Evolutionary conservation across 2,888 invertebrate genomes (phyloP), one percentile per base, ranked within the genome.

Genomic region (Phaedon cochleariae): DNA sequence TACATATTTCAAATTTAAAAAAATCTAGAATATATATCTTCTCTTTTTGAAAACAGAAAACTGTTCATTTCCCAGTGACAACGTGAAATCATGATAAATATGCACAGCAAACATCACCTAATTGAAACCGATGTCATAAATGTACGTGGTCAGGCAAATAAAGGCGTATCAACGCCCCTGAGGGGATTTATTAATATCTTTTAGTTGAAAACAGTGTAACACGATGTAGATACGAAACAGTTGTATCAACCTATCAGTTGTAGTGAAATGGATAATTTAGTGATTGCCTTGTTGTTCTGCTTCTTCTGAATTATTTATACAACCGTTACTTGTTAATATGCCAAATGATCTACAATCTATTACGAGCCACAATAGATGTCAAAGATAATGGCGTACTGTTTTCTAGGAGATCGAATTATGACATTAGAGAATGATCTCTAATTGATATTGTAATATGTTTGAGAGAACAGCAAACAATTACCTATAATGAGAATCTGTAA

Each of bases 181-280:
- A 59, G 68, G 67, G 70, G 59, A 34, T 57, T 46, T 64, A 62
- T 68, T 75, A 74, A 74, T 75, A 76, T 69, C 53, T 64, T 73
- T 70, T 74, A 76, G 76, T 76, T 74, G 73, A 76, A 75, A 76
- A 76, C 72, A 64, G 67, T 75, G 76, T 75, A 60, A 69, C 68
- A 59, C 54, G 69, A 68, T 72, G 69, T 70, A 69, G 67, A 66
- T 69, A 34, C 9, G 31, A n/a, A 62, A n/a, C n/a, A 57, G 46
- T 73, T 67, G 59, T 74, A 76, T 76, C 76, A 73, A 73, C 26
- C 72, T 71, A 76, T 75, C 75, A 74, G 72, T 77, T 76, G 61
- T 65, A 52, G 76, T 75, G 74, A 75, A 71, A 76, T 70, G 73
- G 70, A 75, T 76, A 77, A 77, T 78, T 77, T 76, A 74, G 76